phyloP scores from a whole-genome alignment of 2,888 invertebrate genomes.

The Tipula helvola region DNA sequence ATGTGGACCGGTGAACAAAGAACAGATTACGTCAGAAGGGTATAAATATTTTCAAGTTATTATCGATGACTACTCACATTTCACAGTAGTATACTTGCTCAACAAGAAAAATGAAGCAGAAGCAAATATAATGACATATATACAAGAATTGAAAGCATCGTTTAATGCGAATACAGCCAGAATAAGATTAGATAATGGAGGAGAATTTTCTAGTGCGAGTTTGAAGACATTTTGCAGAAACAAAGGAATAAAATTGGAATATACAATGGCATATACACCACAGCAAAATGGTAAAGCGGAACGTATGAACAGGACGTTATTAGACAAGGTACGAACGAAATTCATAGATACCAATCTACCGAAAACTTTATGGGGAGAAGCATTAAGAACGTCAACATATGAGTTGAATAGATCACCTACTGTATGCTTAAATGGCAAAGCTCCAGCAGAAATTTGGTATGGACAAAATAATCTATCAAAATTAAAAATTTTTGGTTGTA shows the following conservation, averaged over 20 bases:
- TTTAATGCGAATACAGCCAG: constrained; percentile 14
- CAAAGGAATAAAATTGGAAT: constrained; percentile 9
- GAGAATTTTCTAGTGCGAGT: background rate
- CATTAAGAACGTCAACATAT: background rate
- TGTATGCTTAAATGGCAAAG: background rate
- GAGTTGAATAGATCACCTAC: constrained; percentile 5
- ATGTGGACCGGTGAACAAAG: constrained; percentile 10
- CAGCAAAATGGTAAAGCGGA: constrained; percentile 6
- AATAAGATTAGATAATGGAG: constrained; percentile 14
- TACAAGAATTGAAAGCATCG: constrained; percentile 12
- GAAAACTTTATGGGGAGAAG: too few relatives aligned
- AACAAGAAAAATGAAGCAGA: constrained; percentile 16
- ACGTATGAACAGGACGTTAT: constrained; percentile 12
- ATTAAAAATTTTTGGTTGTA: too few relatives aligned
- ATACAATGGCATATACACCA: constrained; percentile 13
- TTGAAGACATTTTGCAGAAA: background rate
- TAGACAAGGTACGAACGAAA: constrained; percentile 13
- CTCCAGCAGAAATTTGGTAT: constrained; percentile 17
- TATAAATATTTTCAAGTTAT: too few relatives aligned
- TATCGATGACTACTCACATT: too few relatives aligned
- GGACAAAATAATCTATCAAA: background rate
- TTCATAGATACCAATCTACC: too few relatives aligned
- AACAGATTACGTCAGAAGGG: constrained; percentile 15
- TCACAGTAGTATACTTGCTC: constrained; percentile 6
- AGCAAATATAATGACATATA: constrained; percentile 14